Percentiles rank a stretch among this genome's conserved stretches.
These are phyloP conservation scores for Ptyas mucosa DNA, from an alignment of 2,113 vertebrate species.

Conservation along the genomic window DNA sequence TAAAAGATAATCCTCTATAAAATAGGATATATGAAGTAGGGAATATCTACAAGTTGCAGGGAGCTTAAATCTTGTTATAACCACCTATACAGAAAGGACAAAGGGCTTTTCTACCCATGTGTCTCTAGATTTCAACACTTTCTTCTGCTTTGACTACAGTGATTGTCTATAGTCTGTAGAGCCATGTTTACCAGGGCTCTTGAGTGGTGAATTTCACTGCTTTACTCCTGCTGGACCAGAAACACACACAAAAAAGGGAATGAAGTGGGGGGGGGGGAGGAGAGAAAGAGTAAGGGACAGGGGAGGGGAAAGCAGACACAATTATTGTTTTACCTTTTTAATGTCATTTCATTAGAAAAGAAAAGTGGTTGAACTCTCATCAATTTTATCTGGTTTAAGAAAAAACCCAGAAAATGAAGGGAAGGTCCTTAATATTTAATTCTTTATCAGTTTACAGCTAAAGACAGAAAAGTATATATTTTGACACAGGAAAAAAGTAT, in stretches of 20 bases:
- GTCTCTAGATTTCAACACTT: not conserved
- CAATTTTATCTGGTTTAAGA: not conserved
- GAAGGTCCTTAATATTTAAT: not conserved
- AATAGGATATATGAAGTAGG: not conserved
- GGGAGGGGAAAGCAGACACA: not conserved
- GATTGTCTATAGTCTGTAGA: not conserved
- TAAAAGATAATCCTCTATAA: not conserved
- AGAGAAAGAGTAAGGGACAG: not conserved
- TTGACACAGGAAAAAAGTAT: not conserved
- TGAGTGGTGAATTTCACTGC: not conserved
- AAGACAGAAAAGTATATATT: not conserved
- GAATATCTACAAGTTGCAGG: not conserved
- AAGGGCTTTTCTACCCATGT: not conserved
- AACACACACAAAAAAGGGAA: not conserved
- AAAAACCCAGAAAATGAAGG: not conserved
- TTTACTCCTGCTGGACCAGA: not conserved
- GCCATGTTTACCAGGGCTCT: not conserved
- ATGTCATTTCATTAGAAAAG: not conserved
- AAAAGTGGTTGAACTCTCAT: not conserved
- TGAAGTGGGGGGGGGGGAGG: rapidly evolving
- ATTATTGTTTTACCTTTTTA: not conserved
- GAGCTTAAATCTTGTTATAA: not conserved
- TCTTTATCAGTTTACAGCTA: not conserved
- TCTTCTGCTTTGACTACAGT: not conserved
- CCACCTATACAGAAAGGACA: not conserved